Evolutionary conservation across 2,113 vertebrate genomes (phyloP), one percentile per base, ranked within the genome.

Genomic region (Manacus vitellinus): DNA sequence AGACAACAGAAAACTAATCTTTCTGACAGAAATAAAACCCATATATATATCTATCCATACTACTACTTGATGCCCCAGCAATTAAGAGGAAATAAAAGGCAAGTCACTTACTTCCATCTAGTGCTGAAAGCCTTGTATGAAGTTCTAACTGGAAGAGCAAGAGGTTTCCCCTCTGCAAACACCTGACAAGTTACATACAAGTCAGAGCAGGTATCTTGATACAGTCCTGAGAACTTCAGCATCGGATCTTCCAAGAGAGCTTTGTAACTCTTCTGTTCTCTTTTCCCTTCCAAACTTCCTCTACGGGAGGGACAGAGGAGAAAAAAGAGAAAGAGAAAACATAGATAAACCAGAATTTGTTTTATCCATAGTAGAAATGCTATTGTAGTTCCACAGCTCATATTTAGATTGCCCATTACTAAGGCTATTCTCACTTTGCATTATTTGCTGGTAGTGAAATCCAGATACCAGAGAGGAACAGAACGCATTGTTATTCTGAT

Each of bases 111-210:
- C 99, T 99, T 99, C 99, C 99, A 99, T 24, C 99, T 98, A 49
- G 99, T 99, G 97, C 99, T 99, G 97, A 99, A 99, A 5, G 99
- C 99, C 94, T 99, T 99, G 96, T 99, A 99, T 6, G 99, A 99
- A 28, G 99, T 99, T 94, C 99, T 99, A 72, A 99, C 99, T 2
- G 99, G 99, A 79, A 99, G 98, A 17, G 99, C 99, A 33, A 99
- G 97, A 47, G 99, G 99, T 18, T 99, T 99, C 14, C 99, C 99
- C 95, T 99, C 99, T 27, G 99, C 99, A 94, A 99, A 99, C 94
- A 99, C 99, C 97, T 99, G 99, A 91, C 99, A 99, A 66, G 99
- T 99, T 68, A 99, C 99, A 41, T 99, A 99, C 43, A 99, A 98
- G 94, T 99, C 99, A 1, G 99, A 99, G 94, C 99, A 99, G 39